Percentiles rank a stretch among this genome's conserved stretches.
These are phyloP conservation scores for Hyposoter didymator DNA, from an alignment of 2,888 invertebrate genomes.

Conservation along the genomic window DNA sequence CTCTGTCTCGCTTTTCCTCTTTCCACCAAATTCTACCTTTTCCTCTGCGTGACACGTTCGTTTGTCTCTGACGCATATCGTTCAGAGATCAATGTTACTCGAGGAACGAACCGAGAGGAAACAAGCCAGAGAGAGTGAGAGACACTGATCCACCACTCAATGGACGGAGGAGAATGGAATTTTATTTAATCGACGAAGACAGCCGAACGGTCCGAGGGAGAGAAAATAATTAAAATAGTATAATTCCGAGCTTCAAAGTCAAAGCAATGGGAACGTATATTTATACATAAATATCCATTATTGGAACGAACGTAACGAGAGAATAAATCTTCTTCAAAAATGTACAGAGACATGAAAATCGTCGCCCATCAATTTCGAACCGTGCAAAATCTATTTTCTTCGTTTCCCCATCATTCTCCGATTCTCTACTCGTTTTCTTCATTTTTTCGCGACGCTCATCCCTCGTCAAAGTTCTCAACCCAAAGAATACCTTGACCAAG, in stretches of 20 bases:
- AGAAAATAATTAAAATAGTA: slow-evolving; percentile 41
- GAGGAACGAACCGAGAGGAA: slow-evolving; percentile 22
- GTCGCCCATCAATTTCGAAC: slow-evolving; percentile 68
- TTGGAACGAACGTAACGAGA: slow-evolving; percentile 76
- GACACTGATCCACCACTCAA: slow-evolving; percentile 28
- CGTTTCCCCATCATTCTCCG: slow-evolving; percentile 44
- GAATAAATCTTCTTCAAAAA: slow-evolving; percentile 73
- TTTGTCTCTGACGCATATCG: slow-evolving; percentile 52
- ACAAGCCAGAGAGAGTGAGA: slow-evolving; percentile 26
- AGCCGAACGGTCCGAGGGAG: not conserved
- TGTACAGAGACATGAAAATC: slow-evolving; percentile 76
- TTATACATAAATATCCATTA: slow-evolving; percentile 68
- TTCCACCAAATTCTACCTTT: slow-evolving; percentile 37
- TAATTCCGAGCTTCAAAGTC: slow-evolving; percentile 42
- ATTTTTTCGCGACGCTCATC: slow-evolving; percentile 20
- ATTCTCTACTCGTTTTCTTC: not conserved
- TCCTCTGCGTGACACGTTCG: slow-evolving; percentile 53
- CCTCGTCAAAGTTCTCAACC: not conserved
- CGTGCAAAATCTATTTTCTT: slow-evolving; percentile 43
- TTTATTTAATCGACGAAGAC: slow-evolving; percentile 40
- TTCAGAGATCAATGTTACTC: slow-evolving; percentile 37
- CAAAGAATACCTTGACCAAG: not conserved
- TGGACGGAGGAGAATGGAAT: slow-evolving; percentile 42
- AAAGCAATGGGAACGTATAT: slow-evolving; percentile 46
- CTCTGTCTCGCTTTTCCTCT: slow-evolving; percentile 33